A percentile compares a stretch with the other conserved stretches of the same genome.
Evolutionary conservation across 2,113 vertebrate species (phyloP).

Genomic region (Alethe castanea): DNA sequence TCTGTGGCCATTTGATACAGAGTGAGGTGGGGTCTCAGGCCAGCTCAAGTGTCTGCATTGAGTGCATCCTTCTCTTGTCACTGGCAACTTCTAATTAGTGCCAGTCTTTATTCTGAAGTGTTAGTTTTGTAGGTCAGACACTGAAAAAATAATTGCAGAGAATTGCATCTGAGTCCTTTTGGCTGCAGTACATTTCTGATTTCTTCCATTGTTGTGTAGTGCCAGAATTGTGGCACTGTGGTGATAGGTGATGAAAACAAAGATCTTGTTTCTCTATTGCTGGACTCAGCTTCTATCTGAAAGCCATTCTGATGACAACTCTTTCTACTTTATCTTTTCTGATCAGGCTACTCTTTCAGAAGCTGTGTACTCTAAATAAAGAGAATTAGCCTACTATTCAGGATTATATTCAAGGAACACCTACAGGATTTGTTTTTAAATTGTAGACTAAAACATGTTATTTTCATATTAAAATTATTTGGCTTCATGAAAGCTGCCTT

Average conservation of each 20-base stretch:
- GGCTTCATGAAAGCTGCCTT: background rate
- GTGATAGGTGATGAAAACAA: background rate
- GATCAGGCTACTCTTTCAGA: background rate
- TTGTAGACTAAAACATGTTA: background rate
- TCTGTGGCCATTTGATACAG: background rate
- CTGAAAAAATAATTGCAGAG: background rate
- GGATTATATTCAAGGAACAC: background rate
- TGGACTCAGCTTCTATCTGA: background rate
- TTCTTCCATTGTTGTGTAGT: background rate
- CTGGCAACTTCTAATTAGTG: background rate
- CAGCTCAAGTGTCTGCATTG: background rate
- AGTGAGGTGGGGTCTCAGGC: background rate
- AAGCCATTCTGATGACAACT: background rate
- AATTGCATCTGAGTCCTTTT: background rate
- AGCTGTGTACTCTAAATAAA: background rate
- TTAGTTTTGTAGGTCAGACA: conserved; percentile 16
- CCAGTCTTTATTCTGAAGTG: background rate
- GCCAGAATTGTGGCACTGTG: background rate
- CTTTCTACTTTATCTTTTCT: background rate
- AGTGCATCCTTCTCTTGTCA: conserved; percentile 20
- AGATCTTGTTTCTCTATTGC: background rate
- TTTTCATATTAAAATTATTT: background rate
- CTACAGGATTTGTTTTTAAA: background rate
- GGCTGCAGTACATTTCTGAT: background rate
- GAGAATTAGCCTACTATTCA: background rate